These are phyloP conservation scores for Gibbula magus DNA, from an alignment of 2,888 invertebrate species.

Conservation along the genomic window DNA sequence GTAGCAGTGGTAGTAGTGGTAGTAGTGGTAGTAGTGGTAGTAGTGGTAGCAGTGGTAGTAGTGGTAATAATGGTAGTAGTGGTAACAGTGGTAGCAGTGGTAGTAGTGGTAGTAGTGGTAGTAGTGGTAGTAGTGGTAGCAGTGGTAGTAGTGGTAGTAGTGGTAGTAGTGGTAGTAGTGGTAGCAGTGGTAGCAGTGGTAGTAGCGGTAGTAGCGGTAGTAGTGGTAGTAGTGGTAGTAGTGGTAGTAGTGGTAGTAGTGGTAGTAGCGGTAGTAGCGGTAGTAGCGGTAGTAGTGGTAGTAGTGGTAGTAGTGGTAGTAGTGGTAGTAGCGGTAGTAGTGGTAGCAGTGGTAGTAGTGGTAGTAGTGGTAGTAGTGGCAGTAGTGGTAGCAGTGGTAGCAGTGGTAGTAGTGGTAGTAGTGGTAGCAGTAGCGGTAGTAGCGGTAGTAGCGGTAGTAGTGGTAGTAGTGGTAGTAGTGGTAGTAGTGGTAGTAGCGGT, in stretches of 20 bases:
- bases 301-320: conserved; percentile 18
- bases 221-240: not conserved
- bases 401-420: no score
- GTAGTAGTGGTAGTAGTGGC: no score
- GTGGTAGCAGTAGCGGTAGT: not conserved
- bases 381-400: no score
- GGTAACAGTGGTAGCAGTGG: conserved; percentile 20
- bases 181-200: conserved; percentile 8
- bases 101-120: not conserved
- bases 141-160: conserved; percentile 15
- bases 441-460: no score
- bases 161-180: not conserved
- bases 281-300: not conserved
- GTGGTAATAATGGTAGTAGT: conserved; percentile 40
- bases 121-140: conserved; percentile 4
- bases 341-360: not conserved
- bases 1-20: no score
- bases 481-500: not conserved
- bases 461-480: not conserved
- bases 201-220: conserved; percentile 10
- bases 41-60: conserved; percentile 39
- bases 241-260: not conserved
- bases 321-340: not conserved
- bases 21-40: no score
- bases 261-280: not conserved